These are phyloP conservation scores for Tetheella fluctuosa DNA, from an alignment of 2,888 invertebrate genomes.

Conservation along the genomic window DNA sequence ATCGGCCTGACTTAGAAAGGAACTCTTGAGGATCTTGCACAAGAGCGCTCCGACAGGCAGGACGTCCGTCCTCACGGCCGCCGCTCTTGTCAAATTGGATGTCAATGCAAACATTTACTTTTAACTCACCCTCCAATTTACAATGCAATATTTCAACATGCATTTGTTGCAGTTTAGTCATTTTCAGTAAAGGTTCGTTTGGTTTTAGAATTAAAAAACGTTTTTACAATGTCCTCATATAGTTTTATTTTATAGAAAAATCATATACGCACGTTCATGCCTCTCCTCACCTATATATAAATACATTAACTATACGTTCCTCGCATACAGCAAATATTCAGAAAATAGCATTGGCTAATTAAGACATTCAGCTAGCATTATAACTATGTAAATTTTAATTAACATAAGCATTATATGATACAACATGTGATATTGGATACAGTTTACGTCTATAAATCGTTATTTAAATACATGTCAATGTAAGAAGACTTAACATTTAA, in stretches of 20 bases:
- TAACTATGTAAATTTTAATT: constrained; percentile 72
- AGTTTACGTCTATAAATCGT: constrained; percentile 53
- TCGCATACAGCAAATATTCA: constrained; percentile 78
- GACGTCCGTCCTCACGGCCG: constrained; percentile 18
- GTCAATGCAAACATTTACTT: constrained; percentile 9
- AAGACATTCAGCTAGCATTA: constrained; percentile 81
- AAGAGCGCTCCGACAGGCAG: constrained; percentile 15
- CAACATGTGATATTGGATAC: constrained; percentile 69
- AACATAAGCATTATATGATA: constrained; percentile 72
- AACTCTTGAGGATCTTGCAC: constrained; percentile 25
- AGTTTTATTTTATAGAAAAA: constrained; percentile 83
- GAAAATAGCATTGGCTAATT: constrained; percentile 83
- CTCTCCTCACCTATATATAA: constrained; percentile 76
- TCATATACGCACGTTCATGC: constrained; percentile 79
- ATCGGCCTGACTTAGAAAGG: constrained; percentile 27
- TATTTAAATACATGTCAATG: constrained; percentile 49
- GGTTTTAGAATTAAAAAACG: constrained; percentile 20
- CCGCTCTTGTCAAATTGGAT: constrained; percentile 16
- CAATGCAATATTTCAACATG: neutral
- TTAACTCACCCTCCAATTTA: constrained; percentile 16
- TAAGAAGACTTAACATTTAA: constrained; percentile 35
- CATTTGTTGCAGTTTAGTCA: neutral
- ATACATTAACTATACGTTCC: constrained; percentile 73
- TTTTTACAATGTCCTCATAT: constrained; percentile 67
- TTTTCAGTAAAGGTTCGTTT: neutral